These are phyloP conservation scores for Sparidentex hasta DNA, from an alignment of 2,797 vertebrate species.

Conservation along the genomic window DNA sequence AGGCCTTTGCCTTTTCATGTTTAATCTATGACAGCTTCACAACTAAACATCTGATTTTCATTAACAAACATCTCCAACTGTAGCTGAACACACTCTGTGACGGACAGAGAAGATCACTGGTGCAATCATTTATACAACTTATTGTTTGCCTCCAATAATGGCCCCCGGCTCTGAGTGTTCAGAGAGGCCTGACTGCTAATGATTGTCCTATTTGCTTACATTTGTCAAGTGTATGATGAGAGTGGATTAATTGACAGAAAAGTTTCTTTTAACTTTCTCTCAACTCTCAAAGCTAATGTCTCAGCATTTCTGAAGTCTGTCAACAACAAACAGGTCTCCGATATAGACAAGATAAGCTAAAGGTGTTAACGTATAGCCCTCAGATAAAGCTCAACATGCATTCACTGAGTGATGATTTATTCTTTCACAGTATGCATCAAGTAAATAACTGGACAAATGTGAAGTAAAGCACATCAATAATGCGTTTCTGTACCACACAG, in stretches of 20 bases:
- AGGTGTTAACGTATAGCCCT: not conserved
- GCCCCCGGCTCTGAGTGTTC: not conserved
- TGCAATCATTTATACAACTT: not conserved
- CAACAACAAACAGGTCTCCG: not conserved
- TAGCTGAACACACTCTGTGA: not conserved
- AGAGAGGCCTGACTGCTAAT: not conserved
- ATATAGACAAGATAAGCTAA: not conserved
- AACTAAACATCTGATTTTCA: not conserved
- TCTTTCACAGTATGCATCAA: not conserved
- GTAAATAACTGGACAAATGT: slow-evolving; percentile 16
- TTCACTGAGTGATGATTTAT: slow-evolving; percentile 1
- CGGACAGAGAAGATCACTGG: not conserved
- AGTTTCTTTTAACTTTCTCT: not conserved
- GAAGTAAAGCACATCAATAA: not conserved
- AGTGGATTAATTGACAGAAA: not conserved
- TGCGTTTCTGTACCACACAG: not conserved
- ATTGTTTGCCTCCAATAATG: not conserved
- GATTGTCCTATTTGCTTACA: too few relatives aligned
- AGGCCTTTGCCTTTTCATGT: too few relatives aligned
- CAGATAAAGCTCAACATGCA: not conserved
- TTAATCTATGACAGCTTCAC: not conserved
- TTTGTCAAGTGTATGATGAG: too few relatives aligned
- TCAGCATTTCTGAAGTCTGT: not conserved
- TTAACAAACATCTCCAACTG: not conserved
- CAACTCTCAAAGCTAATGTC: not conserved